These are phyloP conservation scores for Cassiopea andromeda DNA, from an alignment of 30 jellyfish, hydroid and myxozoan species.

Conservation along the genomic window DNA sequence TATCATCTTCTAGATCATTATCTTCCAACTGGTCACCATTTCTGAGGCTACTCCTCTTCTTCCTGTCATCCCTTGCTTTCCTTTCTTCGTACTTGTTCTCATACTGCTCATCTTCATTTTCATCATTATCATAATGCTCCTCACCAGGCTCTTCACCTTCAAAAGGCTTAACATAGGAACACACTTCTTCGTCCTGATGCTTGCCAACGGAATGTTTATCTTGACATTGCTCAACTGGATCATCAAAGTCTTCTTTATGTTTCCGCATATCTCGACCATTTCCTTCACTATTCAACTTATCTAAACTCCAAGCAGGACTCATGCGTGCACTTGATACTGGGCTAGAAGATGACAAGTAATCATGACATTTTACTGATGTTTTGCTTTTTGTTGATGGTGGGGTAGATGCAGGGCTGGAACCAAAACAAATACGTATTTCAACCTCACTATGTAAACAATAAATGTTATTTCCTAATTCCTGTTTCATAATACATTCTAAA, in stretches of 20 bases:
- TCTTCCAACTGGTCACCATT: background rate
- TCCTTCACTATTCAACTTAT: conserved; percentile 10
- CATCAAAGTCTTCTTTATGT: conserved; percentile 3
- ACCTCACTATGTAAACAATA: background rate
- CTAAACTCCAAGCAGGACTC: conserved; percentile 55
- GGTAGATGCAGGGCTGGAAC: conserved; percentile 34
- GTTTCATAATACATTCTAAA: background rate
- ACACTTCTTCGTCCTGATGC: background rate
- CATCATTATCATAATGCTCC: conserved; percentile 15
- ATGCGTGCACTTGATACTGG: conserved; percentile 57
- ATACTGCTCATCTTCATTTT: conserved; percentile 19
- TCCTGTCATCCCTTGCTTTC: background rate
- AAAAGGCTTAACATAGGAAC: background rate
- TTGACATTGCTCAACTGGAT: conserved; percentile 12
- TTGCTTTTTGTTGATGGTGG: conserved; percentile 20
- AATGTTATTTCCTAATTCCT: background rate
- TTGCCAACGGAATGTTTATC: background rate
- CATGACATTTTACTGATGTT: conserved; percentile 21
- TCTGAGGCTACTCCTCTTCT: too few species aligned
- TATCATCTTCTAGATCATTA: background rate
- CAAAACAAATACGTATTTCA: background rate
- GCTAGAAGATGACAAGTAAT: conserved; percentile 35
- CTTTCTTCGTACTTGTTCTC: background rate
- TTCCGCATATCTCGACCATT: background rate
- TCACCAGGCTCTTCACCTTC: conserved; percentile 14